These are phyloP conservation scores for Tragelaphus scriptus DNA, from an alignment of 2,113 vertebrate species.

Conservation along the genomic window DNA sequence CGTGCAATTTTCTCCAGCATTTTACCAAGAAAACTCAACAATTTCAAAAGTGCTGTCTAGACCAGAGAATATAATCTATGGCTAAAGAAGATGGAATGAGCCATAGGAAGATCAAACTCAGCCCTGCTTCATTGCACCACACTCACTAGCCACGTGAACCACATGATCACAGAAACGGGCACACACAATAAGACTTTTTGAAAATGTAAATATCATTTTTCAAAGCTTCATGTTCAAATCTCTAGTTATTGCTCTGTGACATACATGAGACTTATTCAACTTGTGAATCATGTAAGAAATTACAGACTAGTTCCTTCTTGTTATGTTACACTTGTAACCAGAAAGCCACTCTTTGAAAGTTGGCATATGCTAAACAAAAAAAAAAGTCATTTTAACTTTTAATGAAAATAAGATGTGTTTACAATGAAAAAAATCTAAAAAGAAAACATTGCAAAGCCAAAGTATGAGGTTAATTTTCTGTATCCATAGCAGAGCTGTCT, in stretches of 20 bases:
- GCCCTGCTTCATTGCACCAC: background rate
- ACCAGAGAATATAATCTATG: background rate
- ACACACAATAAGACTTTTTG: background rate
- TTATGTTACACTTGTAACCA: background rate
- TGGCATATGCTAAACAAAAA: background rate
- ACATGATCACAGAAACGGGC: background rate
- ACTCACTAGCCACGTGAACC: background rate
- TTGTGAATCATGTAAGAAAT: background rate
- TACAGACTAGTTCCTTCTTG: background rate
- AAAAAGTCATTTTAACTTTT: constrained; percentile 1
- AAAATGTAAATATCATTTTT: background rate
- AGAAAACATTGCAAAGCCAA: background rate
- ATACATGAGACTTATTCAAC: background rate
- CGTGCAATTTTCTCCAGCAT: background rate
- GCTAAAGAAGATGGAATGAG: background rate
- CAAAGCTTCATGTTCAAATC: background rate
- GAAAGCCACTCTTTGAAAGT: background rate
- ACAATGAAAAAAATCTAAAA: background rate
- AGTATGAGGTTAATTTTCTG: background rate
- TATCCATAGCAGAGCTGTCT: background rate
- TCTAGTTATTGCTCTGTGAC: background rate
- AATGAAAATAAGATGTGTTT: background rate
- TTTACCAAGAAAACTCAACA: background rate
- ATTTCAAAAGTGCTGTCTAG: background rate
- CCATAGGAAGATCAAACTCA: background rate